phyloP scores from a whole-genome alignment of 2,888 invertebrate species.

The Caenorhabditis drosophilae region DNA sequence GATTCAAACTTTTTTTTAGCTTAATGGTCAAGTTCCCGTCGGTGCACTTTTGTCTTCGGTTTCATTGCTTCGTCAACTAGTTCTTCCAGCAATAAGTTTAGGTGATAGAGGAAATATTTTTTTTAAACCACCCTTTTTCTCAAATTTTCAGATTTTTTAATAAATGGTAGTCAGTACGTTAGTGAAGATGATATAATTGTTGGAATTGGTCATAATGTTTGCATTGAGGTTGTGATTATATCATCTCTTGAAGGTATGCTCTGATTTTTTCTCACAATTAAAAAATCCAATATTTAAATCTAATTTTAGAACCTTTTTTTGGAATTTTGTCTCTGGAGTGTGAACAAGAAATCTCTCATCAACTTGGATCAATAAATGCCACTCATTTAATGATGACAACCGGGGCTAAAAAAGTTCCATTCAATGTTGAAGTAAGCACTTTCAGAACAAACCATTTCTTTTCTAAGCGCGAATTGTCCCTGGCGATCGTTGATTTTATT shows the following conservation, averaged over 20 bases:
- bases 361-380: constrained; percentile 42
- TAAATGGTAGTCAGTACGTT: constrained; percentile 54
- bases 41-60: constrained; percentile 66
- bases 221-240: constrained; percentile 53
- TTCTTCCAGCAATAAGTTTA: constrained; percentile 63
- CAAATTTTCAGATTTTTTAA: constrained; percentile 45
- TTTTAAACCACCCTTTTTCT: not conserved
- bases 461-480: not conserved
- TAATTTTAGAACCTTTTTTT: constrained; percentile 43
- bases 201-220: constrained; percentile 58
- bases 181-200: constrained; percentile 62
- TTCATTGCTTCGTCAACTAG: constrained; percentile 65
- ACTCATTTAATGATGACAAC: constrained; percentile 53
- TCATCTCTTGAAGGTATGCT: constrained; percentile 43
- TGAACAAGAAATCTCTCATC: constrained; percentile 62
- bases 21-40: constrained; percentile 65
- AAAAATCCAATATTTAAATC: not conserved
- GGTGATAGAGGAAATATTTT: constrained; percentile 26
- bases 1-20: too few relatives aligned
- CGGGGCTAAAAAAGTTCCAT: constrained; percentile 54
- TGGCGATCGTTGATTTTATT: not conserved
- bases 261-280: not conserved
- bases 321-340: constrained; percentile 59
- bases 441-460: too few relatives aligned
- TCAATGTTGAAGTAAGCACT: constrained; percentile 43